A percentile compares a stretch with the other conserved stretches of the same genome.
Conservation (phyloP, 2,888 invertebrate genomes). For the Hetaerina titia region DNA sequence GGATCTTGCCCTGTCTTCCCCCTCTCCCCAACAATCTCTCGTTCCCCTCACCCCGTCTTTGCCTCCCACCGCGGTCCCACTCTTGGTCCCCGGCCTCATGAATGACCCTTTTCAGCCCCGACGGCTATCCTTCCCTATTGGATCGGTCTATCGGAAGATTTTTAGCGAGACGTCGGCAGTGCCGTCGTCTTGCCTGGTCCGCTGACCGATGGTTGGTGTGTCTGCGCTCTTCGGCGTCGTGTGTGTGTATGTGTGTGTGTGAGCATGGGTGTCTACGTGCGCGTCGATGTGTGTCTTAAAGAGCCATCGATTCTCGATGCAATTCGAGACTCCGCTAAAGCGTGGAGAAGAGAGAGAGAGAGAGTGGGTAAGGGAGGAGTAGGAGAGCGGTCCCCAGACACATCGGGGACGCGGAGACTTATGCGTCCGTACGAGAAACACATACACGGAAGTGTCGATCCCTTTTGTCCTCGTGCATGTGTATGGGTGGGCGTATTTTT, state of each 20-base stretch:
- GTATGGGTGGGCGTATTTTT: not conserved
- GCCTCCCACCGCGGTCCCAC: not conserved
- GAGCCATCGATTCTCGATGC: constrained; percentile 55
- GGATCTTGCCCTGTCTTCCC: not conserved
- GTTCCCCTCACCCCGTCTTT: not conserved
- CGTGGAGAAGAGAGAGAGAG: not conserved
- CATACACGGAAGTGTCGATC: constrained; percentile 1
- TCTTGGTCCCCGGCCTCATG: not conserved
- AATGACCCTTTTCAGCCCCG: constrained; percentile 19
- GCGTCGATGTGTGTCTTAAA: not conserved
- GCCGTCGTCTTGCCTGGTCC: not conserved
- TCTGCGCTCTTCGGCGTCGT: not conserved
- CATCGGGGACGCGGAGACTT: not conserved
- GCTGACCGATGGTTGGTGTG: not conserved
- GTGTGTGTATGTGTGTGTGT: not conserved
- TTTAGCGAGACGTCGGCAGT: not conserved
- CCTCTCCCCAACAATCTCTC: not conserved
- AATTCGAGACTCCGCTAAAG: constrained; percentile 1
- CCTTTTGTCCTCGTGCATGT: not conserved
- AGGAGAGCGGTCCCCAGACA: not conserved
- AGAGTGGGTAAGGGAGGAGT: not conserved
- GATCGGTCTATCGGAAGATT: constrained; percentile 24
- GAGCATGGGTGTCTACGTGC: not conserved
- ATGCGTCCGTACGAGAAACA: not conserved
- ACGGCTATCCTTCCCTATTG: not conserved